phyloP scores from a whole-genome alignment of 2,797 vertebrate genomes.

The Tolypeutes matacus region DNA sequence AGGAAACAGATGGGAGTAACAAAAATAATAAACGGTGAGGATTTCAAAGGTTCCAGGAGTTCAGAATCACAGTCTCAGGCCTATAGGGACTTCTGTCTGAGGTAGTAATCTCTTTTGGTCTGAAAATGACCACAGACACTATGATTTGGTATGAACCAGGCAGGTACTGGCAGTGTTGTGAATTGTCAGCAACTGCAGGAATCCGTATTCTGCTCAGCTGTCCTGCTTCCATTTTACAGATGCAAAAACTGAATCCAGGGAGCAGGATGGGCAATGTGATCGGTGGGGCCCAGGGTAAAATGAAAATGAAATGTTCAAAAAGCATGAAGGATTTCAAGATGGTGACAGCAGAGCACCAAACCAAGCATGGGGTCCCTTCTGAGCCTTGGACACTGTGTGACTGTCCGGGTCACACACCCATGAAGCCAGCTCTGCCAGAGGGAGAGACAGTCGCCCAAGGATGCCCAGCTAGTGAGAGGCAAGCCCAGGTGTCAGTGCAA shows the following conservation, averaged over 20 bases:
- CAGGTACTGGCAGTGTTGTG: not conserved
- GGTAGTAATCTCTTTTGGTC: not conserved
- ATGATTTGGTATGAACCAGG: not conserved
- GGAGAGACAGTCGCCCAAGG: not conserved
- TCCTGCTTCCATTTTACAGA: not conserved
- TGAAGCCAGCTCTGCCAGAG: not conserved
- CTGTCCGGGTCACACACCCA: too few species aligned
- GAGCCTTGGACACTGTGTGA: not conserved
- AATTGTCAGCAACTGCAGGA: not conserved
- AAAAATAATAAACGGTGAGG: slow-evolving; percentile 66
- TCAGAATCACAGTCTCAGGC: slow-evolving; percentile 1
- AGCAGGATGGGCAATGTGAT: not conserved
- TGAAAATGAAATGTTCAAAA: not conserved
- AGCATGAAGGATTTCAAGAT: not conserved
- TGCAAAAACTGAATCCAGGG: not conserved
- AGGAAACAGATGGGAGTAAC: slow-evolving; percentile 74
- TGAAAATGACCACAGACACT: not conserved
- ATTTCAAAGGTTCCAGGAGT: slow-evolving; percentile 71
- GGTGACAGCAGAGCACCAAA: not conserved
- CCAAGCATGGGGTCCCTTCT: not conserved
- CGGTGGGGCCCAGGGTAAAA: not conserved
- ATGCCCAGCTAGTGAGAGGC: not conserved
- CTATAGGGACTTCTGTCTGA: slow-evolving; percentile 62
- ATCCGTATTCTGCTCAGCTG: rapidly evolving
- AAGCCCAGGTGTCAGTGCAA: not conserved